A percentile compares a stretch with the other conserved stretches of the same genome.
These are phyloP conservation scores for Epinephelus moara DNA, from an alignment of 2,113 vertebrate genomes.

Conservation along the genomic window DNA sequence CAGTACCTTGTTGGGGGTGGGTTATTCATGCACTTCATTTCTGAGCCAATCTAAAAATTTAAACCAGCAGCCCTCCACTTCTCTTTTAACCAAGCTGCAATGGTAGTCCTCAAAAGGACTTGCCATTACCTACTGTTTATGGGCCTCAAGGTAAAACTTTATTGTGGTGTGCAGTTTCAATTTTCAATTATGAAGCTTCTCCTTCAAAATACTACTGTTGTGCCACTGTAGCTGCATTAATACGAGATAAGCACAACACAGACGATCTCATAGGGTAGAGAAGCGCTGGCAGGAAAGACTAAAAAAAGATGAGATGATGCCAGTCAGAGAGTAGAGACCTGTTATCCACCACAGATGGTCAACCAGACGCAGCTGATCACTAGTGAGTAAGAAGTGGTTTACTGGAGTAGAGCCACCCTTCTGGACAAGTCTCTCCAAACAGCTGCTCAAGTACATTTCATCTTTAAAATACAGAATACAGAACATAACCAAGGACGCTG, in stretches of 20 bases:
- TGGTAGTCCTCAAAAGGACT: neutral
- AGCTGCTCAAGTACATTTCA: slow-evolving; percentile 49
- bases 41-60: neutral
- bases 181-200: neutral
- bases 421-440: slow-evolving; percentile 55
- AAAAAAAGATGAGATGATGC: neutral
- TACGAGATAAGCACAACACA: slow-evolving; percentile 7
- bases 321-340: slow-evolving; percentile 48
- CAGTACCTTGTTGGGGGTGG: neutral
- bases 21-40: neutral
- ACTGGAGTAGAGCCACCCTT: slow-evolving; percentile 49
- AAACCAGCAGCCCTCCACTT: neutral
- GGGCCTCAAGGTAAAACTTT: neutral
- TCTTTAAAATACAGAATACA: slow-evolving; percentile 39
- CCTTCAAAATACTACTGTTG: neutral
- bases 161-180: neutral
- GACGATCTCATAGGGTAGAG: neutral
- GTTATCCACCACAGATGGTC: slow-evolving; percentile 61
- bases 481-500: neutral
- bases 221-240: slow-evolving; percentile 6
- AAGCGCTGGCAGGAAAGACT: slow-evolving; percentile 19
- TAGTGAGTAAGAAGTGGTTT: slow-evolving; percentile 35
- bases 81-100: neutral
- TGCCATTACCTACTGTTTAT: neutral
- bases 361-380: slow-evolving; percentile 46